Conservation (phyloP, 1,140 invertebrate genomes). For the Cecropterus lyciades region DNA sequence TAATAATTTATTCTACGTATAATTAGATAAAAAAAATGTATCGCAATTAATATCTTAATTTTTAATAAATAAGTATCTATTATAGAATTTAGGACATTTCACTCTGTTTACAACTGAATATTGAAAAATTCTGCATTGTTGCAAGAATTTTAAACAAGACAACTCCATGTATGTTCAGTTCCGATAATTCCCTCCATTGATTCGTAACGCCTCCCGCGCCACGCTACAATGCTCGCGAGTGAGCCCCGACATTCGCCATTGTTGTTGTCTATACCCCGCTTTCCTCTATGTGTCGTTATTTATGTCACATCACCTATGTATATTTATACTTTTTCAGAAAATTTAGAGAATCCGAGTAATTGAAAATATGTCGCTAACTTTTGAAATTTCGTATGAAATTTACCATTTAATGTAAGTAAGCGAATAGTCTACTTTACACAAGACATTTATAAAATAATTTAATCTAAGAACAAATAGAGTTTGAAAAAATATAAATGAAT, state of each 20-base stretch:
- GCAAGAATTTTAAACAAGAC: background rate
- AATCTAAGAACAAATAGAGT: no score
- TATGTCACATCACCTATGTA: conserved; percentile 55
- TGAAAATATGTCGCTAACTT: background rate
- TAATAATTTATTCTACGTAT: no score
- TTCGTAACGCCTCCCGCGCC: conserved; percentile 83
- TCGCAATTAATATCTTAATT: no score
- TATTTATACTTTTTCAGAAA: conserved; percentile 10
- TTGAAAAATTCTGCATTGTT: no score
- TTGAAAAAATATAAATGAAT: no score
- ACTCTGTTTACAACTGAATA: no score
- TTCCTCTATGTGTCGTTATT: conserved; percentile 72
- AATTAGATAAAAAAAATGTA: no score
- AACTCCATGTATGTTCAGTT: conserved; percentile 51
- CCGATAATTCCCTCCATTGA: conserved; percentile 84
- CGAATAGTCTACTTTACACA: no score
- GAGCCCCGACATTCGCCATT: conserved; percentile 80
- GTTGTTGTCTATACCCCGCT: conserved; percentile 73
- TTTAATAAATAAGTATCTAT: no score
- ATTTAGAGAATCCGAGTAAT: background rate
- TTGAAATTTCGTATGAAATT: background rate
- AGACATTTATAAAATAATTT: no score
- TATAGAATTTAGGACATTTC: no score
- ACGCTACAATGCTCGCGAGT: conserved; percentile 81
- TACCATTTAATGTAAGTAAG: no score